Evolutionary conservation across 2,113 vertebrate species (phyloP).

Genomic region (Podocnemis expansa): DNA sequence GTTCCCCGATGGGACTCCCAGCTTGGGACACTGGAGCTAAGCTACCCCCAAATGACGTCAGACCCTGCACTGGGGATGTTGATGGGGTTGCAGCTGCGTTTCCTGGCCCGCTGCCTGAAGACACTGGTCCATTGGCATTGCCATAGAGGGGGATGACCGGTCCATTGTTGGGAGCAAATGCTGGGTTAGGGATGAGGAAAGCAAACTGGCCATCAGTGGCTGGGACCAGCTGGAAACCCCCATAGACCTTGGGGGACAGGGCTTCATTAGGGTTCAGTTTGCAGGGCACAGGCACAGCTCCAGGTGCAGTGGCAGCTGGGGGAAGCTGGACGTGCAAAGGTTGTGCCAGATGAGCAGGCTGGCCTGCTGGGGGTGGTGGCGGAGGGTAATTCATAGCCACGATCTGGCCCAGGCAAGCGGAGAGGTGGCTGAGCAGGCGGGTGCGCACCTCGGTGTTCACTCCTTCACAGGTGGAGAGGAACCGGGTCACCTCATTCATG

Average conservation of each 20-base stretch:
- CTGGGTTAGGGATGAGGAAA: slow-evolving; percentile 85
- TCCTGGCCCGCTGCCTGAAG: slow-evolving; percentile 71
- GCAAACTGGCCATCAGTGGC: slow-evolving; percentile 88
- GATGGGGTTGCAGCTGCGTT: slow-evolving; percentile 54
- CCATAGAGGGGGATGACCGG: slow-evolving; percentile 81
- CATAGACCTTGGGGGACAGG: slow-evolving; percentile 84
- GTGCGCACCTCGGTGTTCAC: slow-evolving; percentile 87
- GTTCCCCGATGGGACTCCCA: slow-evolving; percentile 82
- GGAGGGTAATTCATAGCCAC: slow-evolving; percentile 87
- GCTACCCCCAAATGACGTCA: slow-evolving; percentile 84
- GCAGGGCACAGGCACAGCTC: slow-evolving; percentile 80
- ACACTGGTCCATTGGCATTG: slow-evolving; percentile 80
- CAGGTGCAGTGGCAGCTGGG: slow-evolving; percentile 62
- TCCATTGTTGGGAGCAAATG: slow-evolving; percentile 77
- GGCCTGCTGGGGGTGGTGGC: slow-evolving; percentile 38
- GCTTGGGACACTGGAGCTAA: slow-evolving; percentile 78
- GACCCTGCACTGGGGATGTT: slow-evolving; percentile 86
- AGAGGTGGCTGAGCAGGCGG: slow-evolving; percentile 87
- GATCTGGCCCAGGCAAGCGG: slow-evolving; percentile 87
- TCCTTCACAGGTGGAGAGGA: slow-evolving; percentile 89
- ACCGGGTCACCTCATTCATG: slow-evolving; percentile 90
- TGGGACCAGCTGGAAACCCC: slow-evolving; percentile 85
- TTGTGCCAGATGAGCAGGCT: slow-evolving; percentile 83
- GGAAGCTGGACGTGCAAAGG: slow-evolving; percentile 90
- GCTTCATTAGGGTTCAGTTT: slow-evolving; percentile 84